phyloP scores from a whole-genome alignment of 2,888 invertebrate species.

The Geophilus truncorum region DNA sequence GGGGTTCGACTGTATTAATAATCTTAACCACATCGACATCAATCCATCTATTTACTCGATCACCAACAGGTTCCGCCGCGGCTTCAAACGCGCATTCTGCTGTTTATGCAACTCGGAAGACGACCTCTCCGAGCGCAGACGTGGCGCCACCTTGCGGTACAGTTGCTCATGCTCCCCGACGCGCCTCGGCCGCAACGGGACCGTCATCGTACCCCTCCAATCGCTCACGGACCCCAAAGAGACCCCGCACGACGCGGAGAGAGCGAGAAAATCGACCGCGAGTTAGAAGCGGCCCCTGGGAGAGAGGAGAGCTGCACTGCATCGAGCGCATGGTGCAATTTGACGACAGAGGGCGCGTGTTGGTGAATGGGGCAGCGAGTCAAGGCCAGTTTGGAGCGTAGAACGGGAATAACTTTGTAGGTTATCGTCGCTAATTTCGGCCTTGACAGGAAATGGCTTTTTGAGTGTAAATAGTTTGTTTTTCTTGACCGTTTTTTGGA shows the following conservation, averaged over 20 bases:
- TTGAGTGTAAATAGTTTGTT: too few relatives aligned
- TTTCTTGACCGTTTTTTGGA: too few relatives aligned
- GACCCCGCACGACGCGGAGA: not conserved
- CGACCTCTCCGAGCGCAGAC: not conserved
- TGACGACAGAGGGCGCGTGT: not conserved
- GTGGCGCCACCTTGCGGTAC: not conserved
- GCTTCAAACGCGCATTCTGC: slow-evolving; percentile 33
- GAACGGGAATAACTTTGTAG: too few relatives aligned
- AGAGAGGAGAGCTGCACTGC: not conserved
- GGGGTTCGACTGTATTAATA: too few relatives aligned
- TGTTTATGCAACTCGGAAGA: slow-evolving; percentile 5
- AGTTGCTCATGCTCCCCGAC: not conserved
- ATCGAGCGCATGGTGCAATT: not conserved
- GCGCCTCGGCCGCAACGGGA: slow-evolving; percentile 1
- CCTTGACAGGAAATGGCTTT: too few relatives aligned
- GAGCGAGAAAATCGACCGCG: not conserved
- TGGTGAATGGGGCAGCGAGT: not conserved
- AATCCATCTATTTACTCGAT: too few relatives aligned
- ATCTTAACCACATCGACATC: too few relatives aligned
- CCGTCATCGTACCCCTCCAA: not conserved
- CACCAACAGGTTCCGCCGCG: slow-evolving; percentile 34
- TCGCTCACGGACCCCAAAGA: not conserved
- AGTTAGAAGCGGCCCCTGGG: not conserved
- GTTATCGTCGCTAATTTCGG: too few relatives aligned
- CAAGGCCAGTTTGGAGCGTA: too few relatives aligned